phyloP scores from a whole-genome alignment of 1,140 invertebrate species.

The Lutraria rhynchaena region DNA sequence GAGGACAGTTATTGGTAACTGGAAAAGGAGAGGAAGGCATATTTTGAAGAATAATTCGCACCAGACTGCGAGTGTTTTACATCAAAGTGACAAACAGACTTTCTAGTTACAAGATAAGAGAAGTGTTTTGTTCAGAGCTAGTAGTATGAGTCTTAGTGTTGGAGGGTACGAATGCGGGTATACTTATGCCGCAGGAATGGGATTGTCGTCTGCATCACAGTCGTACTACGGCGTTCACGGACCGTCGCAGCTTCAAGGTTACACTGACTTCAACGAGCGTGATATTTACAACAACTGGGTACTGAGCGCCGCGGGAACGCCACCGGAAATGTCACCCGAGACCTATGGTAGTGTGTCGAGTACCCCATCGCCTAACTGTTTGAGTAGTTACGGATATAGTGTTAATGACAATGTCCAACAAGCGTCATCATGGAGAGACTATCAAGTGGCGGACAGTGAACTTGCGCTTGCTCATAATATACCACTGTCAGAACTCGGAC shows the following conservation, averaged over 20 bases:
- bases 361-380: slow-evolving; percentile 41
- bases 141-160: slow-evolving; percentile 59
- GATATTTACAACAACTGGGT: slow-evolving; percentile 49
- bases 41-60: slow-evolving; percentile 36
- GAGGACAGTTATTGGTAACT: slow-evolving; percentile 37
- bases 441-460: slow-evolving; percentile 52
- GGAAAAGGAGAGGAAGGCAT: slow-evolving; percentile 25
- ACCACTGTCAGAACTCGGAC: slow-evolving; percentile 55
- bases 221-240: slow-evolving; percentile 13
- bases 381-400: slow-evolving; percentile 37
- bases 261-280: slow-evolving; percentile 36
- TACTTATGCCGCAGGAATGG: slow-evolving; percentile 42
- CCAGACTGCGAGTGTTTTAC: slow-evolving; percentile 42
- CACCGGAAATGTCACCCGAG: slow-evolving; percentile 25
- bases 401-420: background rate
- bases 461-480: slow-evolving; percentile 37
- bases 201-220: slow-evolving; percentile 32
- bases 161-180: slow-evolving; percentile 49
- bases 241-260: slow-evolving; percentile 3
- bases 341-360: slow-evolving; percentile 34
- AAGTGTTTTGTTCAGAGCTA: background rate
- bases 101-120: slow-evolving; percentile 48
- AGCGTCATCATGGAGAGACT: slow-evolving; percentile 26
- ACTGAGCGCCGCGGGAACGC: slow-evolving; percentile 11
- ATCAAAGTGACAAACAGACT: slow-evolving; percentile 60